Conservation (phyloP, 2,888 invertebrate genomes). For the Copidosoma aretas region DNA sequence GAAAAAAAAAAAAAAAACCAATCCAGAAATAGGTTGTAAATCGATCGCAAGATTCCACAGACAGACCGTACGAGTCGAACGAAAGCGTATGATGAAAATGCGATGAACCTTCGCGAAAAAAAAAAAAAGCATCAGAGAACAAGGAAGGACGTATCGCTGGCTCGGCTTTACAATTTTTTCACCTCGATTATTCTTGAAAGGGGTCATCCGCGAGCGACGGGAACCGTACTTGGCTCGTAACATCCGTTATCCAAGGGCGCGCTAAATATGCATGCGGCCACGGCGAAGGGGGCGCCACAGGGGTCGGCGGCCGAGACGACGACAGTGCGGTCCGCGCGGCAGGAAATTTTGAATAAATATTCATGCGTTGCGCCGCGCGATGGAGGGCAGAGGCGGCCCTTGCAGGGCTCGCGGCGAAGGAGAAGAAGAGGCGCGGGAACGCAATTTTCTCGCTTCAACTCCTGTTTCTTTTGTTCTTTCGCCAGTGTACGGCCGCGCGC, state of each 20-base stretch:
- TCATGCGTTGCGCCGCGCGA: constrained; percentile 38
- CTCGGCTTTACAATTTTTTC: constrained; percentile 21
- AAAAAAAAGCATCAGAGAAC: too few relatives aligned
- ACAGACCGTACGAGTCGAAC: too few relatives aligned
- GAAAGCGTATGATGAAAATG: too few relatives aligned
- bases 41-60: too few relatives aligned
- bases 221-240: constrained; percentile 39
- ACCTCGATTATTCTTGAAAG: constrained; percentile 33
- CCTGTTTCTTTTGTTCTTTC: constrained; percentile 4
- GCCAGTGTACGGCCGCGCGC: too few relatives aligned
- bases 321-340: constrained; percentile 24
- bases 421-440: constrained; percentile 16
- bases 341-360: constrained; percentile 46
- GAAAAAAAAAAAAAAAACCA: too few relatives aligned
- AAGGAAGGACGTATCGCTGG: not conserved
- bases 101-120: too few relatives aligned
- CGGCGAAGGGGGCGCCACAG: not conserved
- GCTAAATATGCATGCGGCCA: constrained; percentile 39
- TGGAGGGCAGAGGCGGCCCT: not conserved
- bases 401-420: constrained; percentile 7
- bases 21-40: too few relatives aligned
- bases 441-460: constrained; percentile 34
- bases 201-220: constrained; percentile 37
- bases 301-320: not conserved
- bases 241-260: constrained; percentile 31